These are phyloP conservation scores for Bombus balteatus DNA, from an alignment of 1,140 invertebrate species.

Conservation along the genomic window DNA sequence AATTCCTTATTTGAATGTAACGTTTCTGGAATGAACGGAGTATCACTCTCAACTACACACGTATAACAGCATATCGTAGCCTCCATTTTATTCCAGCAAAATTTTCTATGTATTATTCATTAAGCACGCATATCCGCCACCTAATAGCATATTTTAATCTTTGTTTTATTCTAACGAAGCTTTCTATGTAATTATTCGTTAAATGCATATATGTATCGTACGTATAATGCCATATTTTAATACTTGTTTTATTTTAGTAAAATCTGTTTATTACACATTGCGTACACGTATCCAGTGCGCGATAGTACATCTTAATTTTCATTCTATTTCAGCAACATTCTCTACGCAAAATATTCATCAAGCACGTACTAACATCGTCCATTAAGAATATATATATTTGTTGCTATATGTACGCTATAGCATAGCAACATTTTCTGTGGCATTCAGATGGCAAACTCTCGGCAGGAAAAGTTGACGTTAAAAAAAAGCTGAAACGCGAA, in stretches of 20 bases:
- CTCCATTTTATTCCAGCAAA: background rate
- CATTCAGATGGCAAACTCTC: background rate
- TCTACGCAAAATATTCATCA: too few relatives aligned
- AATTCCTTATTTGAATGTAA: background rate
- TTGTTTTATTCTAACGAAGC: background rate
- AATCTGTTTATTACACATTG: too few relatives aligned
- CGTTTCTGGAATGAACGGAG: background rate
- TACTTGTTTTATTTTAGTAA: too few relatives aligned
- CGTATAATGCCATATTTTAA: too few relatives aligned
- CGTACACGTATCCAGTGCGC: too few relatives aligned
- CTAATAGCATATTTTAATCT: background rate
- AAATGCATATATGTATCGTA: background rate
- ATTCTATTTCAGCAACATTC: too few relatives aligned
- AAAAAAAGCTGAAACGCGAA: background rate
- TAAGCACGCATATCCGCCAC: background rate
- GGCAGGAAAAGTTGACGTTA: background rate
- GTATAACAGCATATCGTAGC: background rate
- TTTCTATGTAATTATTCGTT: background rate
- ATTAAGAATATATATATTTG: too few relatives aligned
- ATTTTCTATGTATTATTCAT: background rate
- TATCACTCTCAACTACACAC: background rate
- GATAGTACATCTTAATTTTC: too few relatives aligned
- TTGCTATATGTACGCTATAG: too few relatives aligned
- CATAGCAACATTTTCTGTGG: background rate
- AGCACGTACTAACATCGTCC: too few relatives aligned